Base-by-base conservation (phyloP, 2,888 invertebrate species). In the Drosophila kuntzei region DNA sequence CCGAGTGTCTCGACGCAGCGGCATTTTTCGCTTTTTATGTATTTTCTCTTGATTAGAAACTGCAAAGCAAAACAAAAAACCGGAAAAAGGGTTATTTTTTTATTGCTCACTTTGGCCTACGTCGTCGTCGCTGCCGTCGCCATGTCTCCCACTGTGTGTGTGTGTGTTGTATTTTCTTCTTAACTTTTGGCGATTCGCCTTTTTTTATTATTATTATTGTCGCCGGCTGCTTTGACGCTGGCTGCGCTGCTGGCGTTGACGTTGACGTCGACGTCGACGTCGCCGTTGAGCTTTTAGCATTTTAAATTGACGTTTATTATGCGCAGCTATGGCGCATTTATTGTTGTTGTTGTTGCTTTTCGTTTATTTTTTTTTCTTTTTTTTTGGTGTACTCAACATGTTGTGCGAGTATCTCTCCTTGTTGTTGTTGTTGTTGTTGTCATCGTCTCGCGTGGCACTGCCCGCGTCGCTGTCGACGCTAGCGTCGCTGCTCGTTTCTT, bases 251-350 rank as follows among this genome's bases (percentile, higher is more conserved):
- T 65, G 25, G 44, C 66, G 58, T 43, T 50, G 64, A 36, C 49
- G 70, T 44, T 53, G 16, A 0, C 36, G 34, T 8, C 9, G 76
- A 22, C 71, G 66, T 20, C 14, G 39, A 32, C 69, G 67, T 64
- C 49, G 69, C 53, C 29, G 71, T 53, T 67, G 71, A 74, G 74
- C 79, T 88, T 87, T 89, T 89, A 88, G 84, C 89, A 89, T 84
- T 84, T 89, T 89, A 89, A 89, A 89, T 84, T 89, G 89, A 89
- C 84, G 84, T 89, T 84, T 84, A 88, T 89, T 89, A 84, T 84
- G 87, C 87, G 63, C 63, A 44, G 58, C 47, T 46, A 46, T 46
- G 61, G 73, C 65, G 80, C 76, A 69, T 69, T 77, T 77, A 59
- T 61, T 79, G 57, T 60, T 75, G 70, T 65, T 49, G 61, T 6